phyloP scores from a whole-genome alignment of 2,113 vertebrate genomes.

The Limanda limanda region DNA sequence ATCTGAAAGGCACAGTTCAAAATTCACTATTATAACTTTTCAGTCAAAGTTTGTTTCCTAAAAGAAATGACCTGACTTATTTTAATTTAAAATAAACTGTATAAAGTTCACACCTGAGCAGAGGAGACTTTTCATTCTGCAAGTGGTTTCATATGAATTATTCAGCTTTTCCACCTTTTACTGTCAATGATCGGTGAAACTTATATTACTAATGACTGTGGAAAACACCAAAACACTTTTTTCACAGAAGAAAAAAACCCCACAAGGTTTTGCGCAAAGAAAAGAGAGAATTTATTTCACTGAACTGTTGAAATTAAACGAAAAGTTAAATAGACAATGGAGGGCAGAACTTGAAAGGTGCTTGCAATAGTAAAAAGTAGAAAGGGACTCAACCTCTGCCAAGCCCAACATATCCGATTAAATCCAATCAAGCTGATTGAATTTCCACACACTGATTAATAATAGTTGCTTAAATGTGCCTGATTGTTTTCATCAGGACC shows the following conservation, averaged over 20 bases:
- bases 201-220: too few species aligned
- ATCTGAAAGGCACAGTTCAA: not conserved
- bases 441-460: not conserved
- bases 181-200: not conserved
- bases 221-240: too few species aligned
- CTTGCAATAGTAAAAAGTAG: not conserved
- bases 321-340: not conserved
- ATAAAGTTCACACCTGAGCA: not conserved
- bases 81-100: constrained; percentile 13
- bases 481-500: not conserved
- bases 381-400: too few species aligned
- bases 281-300: too few species aligned
- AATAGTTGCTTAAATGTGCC: not conserved
- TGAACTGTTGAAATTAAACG: not conserved
- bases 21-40: not conserved
- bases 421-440: not conserved
- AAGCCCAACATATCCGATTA: not conserved
- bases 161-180: not conserved
- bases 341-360: not conserved
- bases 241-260: too few species aligned
- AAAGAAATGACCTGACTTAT: not conserved
- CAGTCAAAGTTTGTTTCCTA: not conserved
- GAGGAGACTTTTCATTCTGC: not conserved
- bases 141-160: not conserved
- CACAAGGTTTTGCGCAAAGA: too few species aligned